A percentile compares a stretch with the other conserved stretches of the same genome.
Conservation (phyloP, 2,113 vertebrate genomes). For the Zosterops pallidus region DNA sequence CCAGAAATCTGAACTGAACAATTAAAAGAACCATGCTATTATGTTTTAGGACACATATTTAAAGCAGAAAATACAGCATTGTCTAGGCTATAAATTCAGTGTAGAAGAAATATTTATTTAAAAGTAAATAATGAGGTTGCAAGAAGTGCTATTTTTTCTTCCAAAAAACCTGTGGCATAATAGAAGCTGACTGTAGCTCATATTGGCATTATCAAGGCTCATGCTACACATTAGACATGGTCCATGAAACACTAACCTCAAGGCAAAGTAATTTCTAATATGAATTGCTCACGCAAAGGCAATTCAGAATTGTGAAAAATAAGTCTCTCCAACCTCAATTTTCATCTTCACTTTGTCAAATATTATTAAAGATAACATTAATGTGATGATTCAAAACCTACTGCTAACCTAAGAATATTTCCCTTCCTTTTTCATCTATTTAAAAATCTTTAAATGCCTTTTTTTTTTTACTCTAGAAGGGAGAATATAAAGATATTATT, state of each 20-base stretch:
- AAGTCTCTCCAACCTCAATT: neutral
- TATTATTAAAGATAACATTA: neutral
- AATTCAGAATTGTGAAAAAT: slow-evolving; percentile 23
- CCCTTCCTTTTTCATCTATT: neutral
- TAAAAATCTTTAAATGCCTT: neutral
- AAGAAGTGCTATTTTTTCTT: neutral
- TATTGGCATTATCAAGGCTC: neutral
- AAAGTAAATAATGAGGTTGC: neutral
- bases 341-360: neutral
- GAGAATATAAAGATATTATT: neutral
- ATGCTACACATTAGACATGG: slow-evolving; percentile 35
- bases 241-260: slow-evolving; percentile 23
- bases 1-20: neutral
- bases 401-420: neutral
- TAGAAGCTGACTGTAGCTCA: neutral
- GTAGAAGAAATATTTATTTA: neutral
- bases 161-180: neutral
- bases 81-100: neutral
- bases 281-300: slow-evolving; percentile 4
- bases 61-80: neutral
- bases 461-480: neutral
- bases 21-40: neutral
- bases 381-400: neutral
- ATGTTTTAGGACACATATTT: neutral
- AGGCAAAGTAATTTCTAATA: slow-evolving; percentile 36